Conservation (phyloP, 2,888 invertebrate genomes). For the Eretmocerus hayati region DNA sequence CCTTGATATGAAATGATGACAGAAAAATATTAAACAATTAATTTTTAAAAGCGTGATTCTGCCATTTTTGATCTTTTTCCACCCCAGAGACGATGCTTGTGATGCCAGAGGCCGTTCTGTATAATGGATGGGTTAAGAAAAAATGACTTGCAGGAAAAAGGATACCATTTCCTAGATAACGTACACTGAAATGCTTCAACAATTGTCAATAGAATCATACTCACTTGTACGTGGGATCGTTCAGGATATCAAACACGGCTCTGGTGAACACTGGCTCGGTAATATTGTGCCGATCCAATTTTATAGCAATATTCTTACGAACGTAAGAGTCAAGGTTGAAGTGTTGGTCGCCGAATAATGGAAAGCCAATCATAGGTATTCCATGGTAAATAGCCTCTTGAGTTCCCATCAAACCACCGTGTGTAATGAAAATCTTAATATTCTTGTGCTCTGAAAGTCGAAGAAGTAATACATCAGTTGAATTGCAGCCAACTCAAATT, state of each 20-base stretch:
- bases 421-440: slow-evolving; percentile 31
- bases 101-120: too few relatives aligned
- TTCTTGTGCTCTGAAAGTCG: slow-evolving; percentile 35
- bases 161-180: too few relatives aligned
- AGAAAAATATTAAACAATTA: background rate
- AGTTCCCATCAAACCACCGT: slow-evolving; percentile 33
- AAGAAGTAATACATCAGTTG: too few relatives aligned
- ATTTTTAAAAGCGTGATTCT: background rate
- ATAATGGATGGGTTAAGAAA: too few relatives aligned
- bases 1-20: too few relatives aligned
- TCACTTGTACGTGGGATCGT: slow-evolving; percentile 41
- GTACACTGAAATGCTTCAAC: too few relatives aligned
- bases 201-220: too few relatives aligned
- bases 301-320: slow-evolving; percentile 27
- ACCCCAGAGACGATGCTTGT: too few relatives aligned
- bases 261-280: slow-evolving; percentile 39
- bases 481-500: too few relatives aligned
- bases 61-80: background rate
- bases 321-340: slow-evolving; percentile 29
- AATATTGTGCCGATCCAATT: slow-evolving; percentile 27
- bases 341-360: slow-evolving; percentile 34
- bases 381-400: slow-evolving; percentile 31
- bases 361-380: slow-evolving; percentile 34
- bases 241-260: slow-evolving; percentile 41
- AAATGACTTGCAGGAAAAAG: too few relatives aligned